Percentiles rank a stretch among this genome's conserved stretches.
phyloP scores from a whole-genome alignment of 1,140 invertebrate genomes.

The Microplitis mediator region DNA sequence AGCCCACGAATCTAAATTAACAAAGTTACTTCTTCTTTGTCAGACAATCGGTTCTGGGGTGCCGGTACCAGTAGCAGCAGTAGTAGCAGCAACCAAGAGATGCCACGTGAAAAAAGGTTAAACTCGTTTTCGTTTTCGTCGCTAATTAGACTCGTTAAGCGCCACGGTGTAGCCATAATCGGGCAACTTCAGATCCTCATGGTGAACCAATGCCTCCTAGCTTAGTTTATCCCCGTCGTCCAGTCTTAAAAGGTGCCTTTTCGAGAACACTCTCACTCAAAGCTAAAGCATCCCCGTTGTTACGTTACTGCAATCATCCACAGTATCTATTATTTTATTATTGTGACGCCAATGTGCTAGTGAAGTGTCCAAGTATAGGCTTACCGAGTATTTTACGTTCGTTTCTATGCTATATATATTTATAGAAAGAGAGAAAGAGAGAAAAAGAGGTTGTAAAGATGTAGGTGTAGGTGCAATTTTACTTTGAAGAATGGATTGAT shows the following conservation, averaged over 20 bases:
- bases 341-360: too few species aligned
- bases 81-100: too few species aligned
- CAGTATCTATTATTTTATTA: too few species aligned
- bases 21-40: not conserved
- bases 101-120: conserved; percentile 50
- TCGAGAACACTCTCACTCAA: conserved; percentile 39
- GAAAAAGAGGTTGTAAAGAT: not conserved
- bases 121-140: conserved; percentile 65
- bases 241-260: conserved; percentile 57
- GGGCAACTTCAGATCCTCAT: conserved; percentile 44
- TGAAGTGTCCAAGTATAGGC: too few species aligned
- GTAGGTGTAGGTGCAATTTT: conserved; percentile 18
- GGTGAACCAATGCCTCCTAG: conserved; percentile 43
- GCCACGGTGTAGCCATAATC: conserved; percentile 57
- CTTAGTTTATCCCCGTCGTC: conserved; percentile 56
- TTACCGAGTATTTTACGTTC: too few species aligned
- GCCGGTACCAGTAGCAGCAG: not conserved
- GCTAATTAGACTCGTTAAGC: conserved; percentile 64
- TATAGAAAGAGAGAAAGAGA: too few species aligned
- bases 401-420: too few species aligned
- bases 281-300: not conserved
- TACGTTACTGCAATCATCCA: too few species aligned
- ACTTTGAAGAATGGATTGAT: conserved; percentile 15
- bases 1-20: not conserved
- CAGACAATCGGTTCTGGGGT: not conserved